phyloP scores from a whole-genome alignment of 2,113 vertebrate species.

The Hippocampus mohnikei region DNA sequence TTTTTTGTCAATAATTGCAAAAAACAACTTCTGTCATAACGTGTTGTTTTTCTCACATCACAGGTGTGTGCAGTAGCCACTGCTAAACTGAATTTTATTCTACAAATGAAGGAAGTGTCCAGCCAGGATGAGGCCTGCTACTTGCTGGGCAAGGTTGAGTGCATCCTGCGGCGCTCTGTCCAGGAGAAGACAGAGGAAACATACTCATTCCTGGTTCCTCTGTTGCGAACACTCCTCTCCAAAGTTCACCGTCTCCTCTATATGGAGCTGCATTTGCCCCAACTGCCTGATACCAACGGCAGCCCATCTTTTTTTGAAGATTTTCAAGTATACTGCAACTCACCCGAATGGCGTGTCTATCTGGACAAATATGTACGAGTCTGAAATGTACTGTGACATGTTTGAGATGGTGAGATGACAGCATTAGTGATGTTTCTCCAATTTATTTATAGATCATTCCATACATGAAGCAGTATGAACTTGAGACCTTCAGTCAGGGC shows the following conservation, averaged over 20 bases:
- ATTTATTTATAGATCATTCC: constrained; percentile 82
- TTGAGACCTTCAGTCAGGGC: constrained; percentile 84
- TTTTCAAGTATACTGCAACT: constrained; percentile 90
- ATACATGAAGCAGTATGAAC: constrained; percentile 97
- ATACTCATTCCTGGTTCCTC: constrained; percentile 90
- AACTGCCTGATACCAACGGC: constrained; percentile 88
- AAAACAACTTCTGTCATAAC: neutral
- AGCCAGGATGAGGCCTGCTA: constrained; percentile 93
- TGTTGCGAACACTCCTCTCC: constrained; percentile 87
- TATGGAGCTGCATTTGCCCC: constrained; percentile 93
- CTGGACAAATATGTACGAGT: constrained; percentile 90
- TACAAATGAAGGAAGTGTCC: constrained; percentile 90
- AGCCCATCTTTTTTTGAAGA: constrained; percentile 96
- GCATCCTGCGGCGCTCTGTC: constrained; percentile 84
- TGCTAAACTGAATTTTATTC: constrained; percentile 90
- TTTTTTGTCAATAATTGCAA: neutral
- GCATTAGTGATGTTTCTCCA: neutral
- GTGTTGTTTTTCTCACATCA: neutral
- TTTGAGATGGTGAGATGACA: neutral
- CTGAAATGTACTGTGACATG: neutral
- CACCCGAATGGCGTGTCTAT: constrained; percentile 91
- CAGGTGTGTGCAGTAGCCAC: constrained; percentile 94
- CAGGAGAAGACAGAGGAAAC: constrained; percentile 85
- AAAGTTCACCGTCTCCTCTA: constrained; percentile 93
- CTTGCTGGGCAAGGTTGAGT: constrained; percentile 87